These are phyloP conservation scores for Scolopax mira DNA, from an alignment of 2,113 vertebrate species.

Conservation along the genomic window DNA sequence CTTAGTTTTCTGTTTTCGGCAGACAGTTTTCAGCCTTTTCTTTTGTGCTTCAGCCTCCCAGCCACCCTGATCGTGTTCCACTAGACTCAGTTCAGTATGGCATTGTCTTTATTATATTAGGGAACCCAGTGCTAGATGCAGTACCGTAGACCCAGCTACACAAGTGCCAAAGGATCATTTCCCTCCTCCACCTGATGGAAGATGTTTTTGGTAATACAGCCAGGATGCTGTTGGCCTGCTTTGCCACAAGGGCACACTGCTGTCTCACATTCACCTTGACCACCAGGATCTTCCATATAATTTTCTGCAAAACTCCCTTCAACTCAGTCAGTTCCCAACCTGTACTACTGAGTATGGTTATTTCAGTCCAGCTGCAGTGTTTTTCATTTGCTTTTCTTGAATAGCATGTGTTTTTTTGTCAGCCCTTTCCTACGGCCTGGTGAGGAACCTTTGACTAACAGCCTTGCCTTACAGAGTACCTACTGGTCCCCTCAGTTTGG, in stretches of 20 bases:
- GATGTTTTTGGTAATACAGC: not conserved
- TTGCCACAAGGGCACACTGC: not conserved
- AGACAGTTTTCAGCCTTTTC: not conserved
- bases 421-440: not conserved
- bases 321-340: not conserved
- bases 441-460: not conserved
- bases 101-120: not conserved
- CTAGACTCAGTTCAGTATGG: not conserved
- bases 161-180: not conserved
- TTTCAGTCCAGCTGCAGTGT: not conserved
- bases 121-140: no score
- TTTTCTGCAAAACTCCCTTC: not conserved
- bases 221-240: not conserved
- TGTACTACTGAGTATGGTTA: rapidly evolving
- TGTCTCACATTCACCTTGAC: not conserved
- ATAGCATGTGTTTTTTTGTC: not conserved
- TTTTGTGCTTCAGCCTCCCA: not conserved
- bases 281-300: not conserved
- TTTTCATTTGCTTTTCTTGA: not conserved
- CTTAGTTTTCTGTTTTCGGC: not conserved
- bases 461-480: not conserved
- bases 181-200: not conserved
- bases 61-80: not conserved
- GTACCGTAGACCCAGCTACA: not conserved
- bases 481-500: not conserved